These are phyloP conservation scores for Helicolenus hilgendorfi DNA, from an alignment of 2,797 vertebrate species.

Conservation along the genomic window DNA sequence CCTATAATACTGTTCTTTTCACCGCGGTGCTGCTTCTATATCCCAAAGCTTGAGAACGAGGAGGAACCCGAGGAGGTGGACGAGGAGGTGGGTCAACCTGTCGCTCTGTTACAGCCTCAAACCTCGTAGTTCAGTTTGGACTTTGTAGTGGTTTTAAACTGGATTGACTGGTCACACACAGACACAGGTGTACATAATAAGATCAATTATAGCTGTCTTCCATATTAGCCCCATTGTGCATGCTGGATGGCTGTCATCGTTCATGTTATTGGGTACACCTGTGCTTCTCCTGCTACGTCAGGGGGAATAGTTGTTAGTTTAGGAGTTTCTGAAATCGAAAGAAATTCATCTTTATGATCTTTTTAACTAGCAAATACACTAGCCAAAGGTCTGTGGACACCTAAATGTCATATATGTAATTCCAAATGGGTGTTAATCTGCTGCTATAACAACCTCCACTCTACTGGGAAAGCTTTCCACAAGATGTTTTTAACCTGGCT, in stretches of 20 bases:
- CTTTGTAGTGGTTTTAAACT: background rate
- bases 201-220: background rate
- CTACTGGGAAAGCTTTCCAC: no score
- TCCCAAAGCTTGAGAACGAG: slow-evolving; percentile 86
- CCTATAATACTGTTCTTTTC: background rate
- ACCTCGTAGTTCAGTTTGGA: background rate
- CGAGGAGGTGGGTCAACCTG: slow-evolving; percentile 86
- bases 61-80: slow-evolving; percentile 87
- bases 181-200: background rate
- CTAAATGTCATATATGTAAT: background rate
- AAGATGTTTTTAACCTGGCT: no score
- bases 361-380: background rate
- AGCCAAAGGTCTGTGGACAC: background rate
- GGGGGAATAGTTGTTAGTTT: background rate
- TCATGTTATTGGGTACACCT: background rate
- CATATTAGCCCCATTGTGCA: fast-evolving
- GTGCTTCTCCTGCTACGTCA: background rate
- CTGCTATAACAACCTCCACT: no score
- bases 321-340: background rate
- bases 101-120: background rate
- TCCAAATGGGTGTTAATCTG: no score
- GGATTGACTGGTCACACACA: background rate
- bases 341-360: background rate
- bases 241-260: background rate
- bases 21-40: slow-evolving; percentile 28